phyloP scores from a whole-genome alignment of 92 coral and sea anemone species.

The Phenganax stokvisi region DNA sequence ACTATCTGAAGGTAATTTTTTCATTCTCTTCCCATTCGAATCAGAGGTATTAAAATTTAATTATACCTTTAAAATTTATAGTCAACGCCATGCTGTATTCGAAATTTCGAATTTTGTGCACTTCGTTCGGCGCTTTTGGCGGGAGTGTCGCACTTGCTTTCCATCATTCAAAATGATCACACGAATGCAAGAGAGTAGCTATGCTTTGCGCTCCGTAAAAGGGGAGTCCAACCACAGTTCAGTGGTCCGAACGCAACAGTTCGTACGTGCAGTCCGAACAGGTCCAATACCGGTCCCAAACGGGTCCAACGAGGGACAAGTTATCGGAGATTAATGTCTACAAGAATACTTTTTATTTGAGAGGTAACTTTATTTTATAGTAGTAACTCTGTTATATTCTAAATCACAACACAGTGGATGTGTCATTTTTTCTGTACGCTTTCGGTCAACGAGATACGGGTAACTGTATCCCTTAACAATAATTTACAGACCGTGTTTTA shows the following conservation, averaged over 20 bases:
- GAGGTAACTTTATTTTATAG: constrained; percentile 20
- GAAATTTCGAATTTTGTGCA: too few relatives aligned
- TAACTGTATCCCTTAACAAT: constrained; percentile 34
- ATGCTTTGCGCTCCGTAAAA: background rate
- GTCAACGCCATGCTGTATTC: too few relatives aligned
- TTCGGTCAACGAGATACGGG: constrained; percentile 32
- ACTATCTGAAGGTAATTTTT: constrained; percentile 66
- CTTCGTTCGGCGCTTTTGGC: background rate
- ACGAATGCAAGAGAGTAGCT: background rate
- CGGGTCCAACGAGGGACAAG: background rate
- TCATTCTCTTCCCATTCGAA: constrained; percentile 18
- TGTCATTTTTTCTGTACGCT: constrained; percentile 13
- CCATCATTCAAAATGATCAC: background rate
- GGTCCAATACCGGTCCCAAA: background rate
- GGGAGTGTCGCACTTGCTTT: background rate
- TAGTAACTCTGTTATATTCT: constrained; percentile 7
- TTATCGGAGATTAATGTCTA: background rate
- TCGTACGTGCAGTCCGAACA: background rate
- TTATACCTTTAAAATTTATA: too few relatives aligned
- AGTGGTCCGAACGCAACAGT: too few relatives aligned
- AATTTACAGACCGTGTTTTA: constrained; percentile 36
- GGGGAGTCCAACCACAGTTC: too few relatives aligned
- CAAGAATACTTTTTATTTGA: background rate
- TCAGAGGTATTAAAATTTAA: too few relatives aligned
- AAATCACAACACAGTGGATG: constrained; percentile 25